Evolutionary conservation across 2,888 invertebrate species (phyloP), one percentile per base, ranked within the genome.

Genomic region (Scaptomyza cyrtandrae): DNA sequence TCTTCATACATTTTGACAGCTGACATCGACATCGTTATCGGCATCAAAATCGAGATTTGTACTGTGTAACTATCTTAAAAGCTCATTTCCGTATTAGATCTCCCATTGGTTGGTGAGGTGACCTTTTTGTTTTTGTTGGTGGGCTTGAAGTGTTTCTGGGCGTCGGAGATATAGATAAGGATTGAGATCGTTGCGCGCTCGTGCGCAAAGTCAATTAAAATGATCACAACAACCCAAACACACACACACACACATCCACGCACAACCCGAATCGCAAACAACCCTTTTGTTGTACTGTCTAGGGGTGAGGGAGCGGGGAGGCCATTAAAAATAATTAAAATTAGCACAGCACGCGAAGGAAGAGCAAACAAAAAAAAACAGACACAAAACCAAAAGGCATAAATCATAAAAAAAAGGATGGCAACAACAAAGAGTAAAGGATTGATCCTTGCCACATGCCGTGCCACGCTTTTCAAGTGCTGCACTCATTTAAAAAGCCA

Each of bases 171-270:
- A 71, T 64, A 77, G 73, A 71, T 71, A 24, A 24, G 50, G 68
- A 64, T 78, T 68, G 64, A 78, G 19, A 73, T 70, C 73, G 66
- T 73, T 63, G 72, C 71, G 75, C 86, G 84, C 85, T 86, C 86
- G 85, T 84, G 86, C 86, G 84, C 84, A 85, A 86, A 85, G 85
- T 86, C 85, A 86, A 85, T 86, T 86, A 86, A 86, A 86, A 84
- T 84, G 84, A 86, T 86, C 85, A 86, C 78, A 85, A 86, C 85
- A 85, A 75, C 74, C 62, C 73, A 71, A 78, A 78, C 29, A 45
- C 46, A 48, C 56, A 65, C 52, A 35, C 19, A 19, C 19, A 19
- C 19, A 19, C 19, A 2, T 2, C 1, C 19, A 19, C 19, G n/a
- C 19, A 19, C 19, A 16, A 41, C 37, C 43, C 13, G 4, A 19